A percentile compares a stretch with the other conserved stretches of the same genome.
Evolutionary conservation across 2,113 vertebrate species (phyloP).

Genomic region (Sinosuthora webbiana): DNA sequence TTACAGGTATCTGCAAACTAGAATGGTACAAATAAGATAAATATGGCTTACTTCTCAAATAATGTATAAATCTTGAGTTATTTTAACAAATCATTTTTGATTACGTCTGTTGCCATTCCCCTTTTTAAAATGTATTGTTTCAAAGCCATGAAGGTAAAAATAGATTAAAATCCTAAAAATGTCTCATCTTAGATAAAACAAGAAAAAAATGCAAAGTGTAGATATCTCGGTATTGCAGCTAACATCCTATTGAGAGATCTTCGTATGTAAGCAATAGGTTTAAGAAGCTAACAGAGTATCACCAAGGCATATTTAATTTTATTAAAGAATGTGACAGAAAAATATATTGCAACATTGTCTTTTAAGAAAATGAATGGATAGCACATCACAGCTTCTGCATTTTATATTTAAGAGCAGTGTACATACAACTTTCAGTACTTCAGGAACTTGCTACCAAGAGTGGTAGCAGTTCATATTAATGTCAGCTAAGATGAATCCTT

Average conservation of each 20-base stretch:
- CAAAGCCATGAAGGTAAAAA: neutral
- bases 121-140: neutral
- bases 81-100: conserved; percentile 16
- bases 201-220: conserved; percentile 2
- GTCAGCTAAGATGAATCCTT: neutral
- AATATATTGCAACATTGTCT: neutral
- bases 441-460: neutral
- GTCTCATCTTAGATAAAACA: conserved; percentile 21
- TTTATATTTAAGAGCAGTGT: neutral
- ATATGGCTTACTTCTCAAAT: neutral
- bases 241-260: neutral
- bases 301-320: neutral
- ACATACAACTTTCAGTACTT: neutral
- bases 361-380: neutral
- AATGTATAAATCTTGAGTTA: neutral
- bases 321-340: neutral
- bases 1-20: neutral
- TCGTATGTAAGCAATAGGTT: neutral
- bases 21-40: neutral
- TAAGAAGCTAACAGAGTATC: neutral
- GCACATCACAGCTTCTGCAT: neutral
- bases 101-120: neutral
- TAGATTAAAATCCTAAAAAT: conserved; percentile 12
- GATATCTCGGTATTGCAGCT: conserved; percentile 18
- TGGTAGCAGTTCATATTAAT: neutral